Conservation (phyloP, 2,113 vertebrate genomes). For the Mugil cephalus region DNA sequence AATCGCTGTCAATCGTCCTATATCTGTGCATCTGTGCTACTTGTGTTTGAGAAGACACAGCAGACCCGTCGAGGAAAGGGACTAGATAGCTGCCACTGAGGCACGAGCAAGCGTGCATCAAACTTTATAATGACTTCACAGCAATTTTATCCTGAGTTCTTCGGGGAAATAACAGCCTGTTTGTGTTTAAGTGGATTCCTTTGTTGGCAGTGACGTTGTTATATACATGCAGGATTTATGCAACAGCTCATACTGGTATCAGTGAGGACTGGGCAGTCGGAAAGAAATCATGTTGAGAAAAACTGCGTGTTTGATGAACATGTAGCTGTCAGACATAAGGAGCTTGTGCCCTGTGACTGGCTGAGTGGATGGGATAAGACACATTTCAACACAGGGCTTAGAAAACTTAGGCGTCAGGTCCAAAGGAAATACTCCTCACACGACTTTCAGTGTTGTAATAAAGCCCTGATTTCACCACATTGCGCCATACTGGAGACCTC, state of each 20-base stretch:
- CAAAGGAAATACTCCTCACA: background rate
- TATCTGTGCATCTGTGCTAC: constrained; percentile 23
- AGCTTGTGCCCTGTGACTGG: background rate
- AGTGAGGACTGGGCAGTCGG: background rate
- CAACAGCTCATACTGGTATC: background rate
- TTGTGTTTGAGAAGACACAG: constrained; percentile 10
- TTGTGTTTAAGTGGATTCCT: constrained; percentile 6
- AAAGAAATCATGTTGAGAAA: constrained; percentile 3
- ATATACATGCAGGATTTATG: background rate
- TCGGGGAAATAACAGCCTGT: background rate
- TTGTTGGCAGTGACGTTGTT: background rate
- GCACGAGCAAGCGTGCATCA: constrained; percentile 20
- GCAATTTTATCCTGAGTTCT: constrained; percentile 3
- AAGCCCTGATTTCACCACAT: constrained; percentile 48
- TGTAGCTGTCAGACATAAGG: constrained; percentile 8
- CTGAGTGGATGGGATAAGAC: background rate
- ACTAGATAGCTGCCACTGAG: constrained; percentile 25
- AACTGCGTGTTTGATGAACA: background rate
- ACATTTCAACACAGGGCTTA: background rate
- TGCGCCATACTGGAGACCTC: constrained; percentile 18
- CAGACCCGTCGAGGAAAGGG: constrained; percentile 25
- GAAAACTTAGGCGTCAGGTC: background rate
- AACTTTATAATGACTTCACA: constrained; percentile 3
- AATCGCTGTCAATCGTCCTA: no score
- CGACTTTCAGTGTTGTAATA: constrained; percentile 6